These are phyloP conservation scores for Polymixis flavicincta DNA, from an alignment of 2,888 invertebrate species.

Conservation along the genomic window DNA sequence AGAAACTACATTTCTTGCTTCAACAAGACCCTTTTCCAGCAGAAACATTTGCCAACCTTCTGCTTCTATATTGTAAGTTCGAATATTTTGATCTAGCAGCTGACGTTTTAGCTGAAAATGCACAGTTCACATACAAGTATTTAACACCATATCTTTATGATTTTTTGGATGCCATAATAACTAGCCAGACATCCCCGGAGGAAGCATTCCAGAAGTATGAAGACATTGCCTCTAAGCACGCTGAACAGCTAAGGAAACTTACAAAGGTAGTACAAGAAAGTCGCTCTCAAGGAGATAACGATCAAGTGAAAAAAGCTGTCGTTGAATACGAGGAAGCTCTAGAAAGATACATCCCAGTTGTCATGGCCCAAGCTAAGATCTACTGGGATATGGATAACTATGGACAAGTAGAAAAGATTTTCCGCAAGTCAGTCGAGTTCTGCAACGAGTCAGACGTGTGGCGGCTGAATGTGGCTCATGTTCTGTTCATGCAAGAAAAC, in stretches of 20 bases:
- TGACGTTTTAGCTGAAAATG: constrained; percentile 99
- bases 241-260: constrained; percentile 96
- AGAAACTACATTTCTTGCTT: constrained; percentile 95
- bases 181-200: constrained; percentile 98
- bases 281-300: constrained; percentile 96
- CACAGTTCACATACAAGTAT: constrained; percentile 98
- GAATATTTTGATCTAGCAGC: constrained; percentile 99
- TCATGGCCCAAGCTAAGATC: constrained; percentile 99
- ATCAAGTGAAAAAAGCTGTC: constrained; percentile 96
- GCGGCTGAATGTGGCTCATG: constrained; percentile 99
- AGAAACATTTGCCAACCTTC: constrained; percentile 98
- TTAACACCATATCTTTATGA: constrained; percentile 98
- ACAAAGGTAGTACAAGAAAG: constrained; percentile 99
- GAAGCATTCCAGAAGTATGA: constrained; percentile 99
- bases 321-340: constrained; percentile 97
- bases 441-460: constrained; percentile 99
- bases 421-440: constrained; percentile 99
- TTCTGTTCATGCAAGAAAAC: constrained; percentile 99
- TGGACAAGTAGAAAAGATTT: constrained; percentile 98
- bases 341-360: constrained; percentile 98
- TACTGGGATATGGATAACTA: constrained; percentile 99
- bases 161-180: constrained; percentile 98
- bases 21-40: constrained; percentile 99
- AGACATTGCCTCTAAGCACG: constrained; percentile 97
- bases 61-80: constrained; percentile 98